phyloP scores from a whole-genome alignment of 2,888 invertebrate species.

The Tiliacea aurago region DNA sequence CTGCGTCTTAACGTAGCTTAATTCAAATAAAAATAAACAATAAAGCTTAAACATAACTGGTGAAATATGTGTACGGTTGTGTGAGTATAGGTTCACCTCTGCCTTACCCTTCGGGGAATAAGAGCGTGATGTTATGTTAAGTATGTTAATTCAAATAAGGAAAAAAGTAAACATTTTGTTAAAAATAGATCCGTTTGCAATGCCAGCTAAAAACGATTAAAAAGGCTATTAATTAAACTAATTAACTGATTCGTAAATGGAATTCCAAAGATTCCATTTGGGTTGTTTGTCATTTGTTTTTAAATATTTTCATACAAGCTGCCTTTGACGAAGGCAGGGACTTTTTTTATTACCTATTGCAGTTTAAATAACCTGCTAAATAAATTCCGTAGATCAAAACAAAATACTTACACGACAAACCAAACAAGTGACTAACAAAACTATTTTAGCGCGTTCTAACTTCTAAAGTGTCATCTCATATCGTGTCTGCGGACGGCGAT shows the following conservation, averaged over 20 bases:
- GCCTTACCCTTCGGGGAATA: no score
- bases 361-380: neutral
- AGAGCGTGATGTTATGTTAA: no score
- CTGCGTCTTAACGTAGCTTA: no score
- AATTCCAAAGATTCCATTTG: neutral
- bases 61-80: no score
- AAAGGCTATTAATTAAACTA: neutral
- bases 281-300: constrained; percentile 10
- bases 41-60: no score
- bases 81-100: no score
- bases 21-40: neutral
- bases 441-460: constrained; percentile 43
- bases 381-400: neutral
- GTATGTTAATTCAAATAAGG: neutral
- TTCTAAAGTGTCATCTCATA: constrained; percentile 45
- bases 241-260: neutral
- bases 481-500: constrained; percentile 18
- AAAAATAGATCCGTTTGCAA: neutral
- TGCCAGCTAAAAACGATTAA: constrained; percentile 14
- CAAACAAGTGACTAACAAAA: constrained; percentile 44
- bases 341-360: neutral
- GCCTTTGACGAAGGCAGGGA: neutral
- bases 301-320: neutral
- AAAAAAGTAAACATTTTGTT: neutral
- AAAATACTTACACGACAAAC: constrained; percentile 31